phyloP scores from a whole-genome alignment of 1,140 invertebrate species.

The Drosophila varians region DNA sequence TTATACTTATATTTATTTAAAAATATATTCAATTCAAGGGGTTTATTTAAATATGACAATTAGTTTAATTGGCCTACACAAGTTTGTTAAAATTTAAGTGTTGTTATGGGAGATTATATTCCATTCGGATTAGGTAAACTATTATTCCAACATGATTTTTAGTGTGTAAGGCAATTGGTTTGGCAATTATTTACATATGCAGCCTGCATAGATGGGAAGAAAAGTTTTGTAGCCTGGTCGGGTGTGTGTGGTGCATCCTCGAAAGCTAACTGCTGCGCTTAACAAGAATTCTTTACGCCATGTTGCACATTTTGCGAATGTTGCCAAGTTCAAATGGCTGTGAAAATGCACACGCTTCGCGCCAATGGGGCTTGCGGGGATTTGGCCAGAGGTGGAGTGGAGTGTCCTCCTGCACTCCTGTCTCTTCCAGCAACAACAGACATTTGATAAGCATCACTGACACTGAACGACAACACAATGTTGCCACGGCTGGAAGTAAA shows the following conservation, averaged over 20 bases:
- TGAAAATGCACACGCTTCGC: constrained; percentile 68
- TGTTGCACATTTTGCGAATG: constrained; percentile 76
- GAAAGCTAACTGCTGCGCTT: constrained; percentile 65
- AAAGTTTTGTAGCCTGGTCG: constrained; percentile 46
- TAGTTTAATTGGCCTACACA: constrained; percentile 9
- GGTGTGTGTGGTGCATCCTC: constrained; percentile 20
- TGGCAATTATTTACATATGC: constrained; percentile 7
- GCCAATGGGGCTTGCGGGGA: not conserved
- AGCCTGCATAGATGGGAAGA: constrained; percentile 20
- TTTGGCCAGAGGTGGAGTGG: not conserved
- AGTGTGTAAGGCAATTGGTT: not conserved
- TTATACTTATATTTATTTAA: no score
- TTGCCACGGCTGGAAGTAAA: constrained; percentile 16
- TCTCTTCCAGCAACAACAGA: constrained; percentile 4
- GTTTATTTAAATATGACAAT: not conserved
- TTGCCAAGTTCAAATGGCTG: constrained; percentile 77
- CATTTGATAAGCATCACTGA: constrained; percentile 44
- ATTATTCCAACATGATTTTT: not conserved
- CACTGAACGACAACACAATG: constrained; percentile 9
- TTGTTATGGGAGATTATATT: not conserved
- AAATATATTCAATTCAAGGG: not conserved
- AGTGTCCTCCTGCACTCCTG: no score
- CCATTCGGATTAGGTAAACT: not conserved
- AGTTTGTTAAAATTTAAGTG: not conserved
- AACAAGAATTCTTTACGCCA: constrained; percentile 68